Percentiles rank a stretch among this genome's conserved stretches.
Conservation (phyloP, 2,113 vertebrate genomes). For the Bolborhynchus lineola region DNA sequence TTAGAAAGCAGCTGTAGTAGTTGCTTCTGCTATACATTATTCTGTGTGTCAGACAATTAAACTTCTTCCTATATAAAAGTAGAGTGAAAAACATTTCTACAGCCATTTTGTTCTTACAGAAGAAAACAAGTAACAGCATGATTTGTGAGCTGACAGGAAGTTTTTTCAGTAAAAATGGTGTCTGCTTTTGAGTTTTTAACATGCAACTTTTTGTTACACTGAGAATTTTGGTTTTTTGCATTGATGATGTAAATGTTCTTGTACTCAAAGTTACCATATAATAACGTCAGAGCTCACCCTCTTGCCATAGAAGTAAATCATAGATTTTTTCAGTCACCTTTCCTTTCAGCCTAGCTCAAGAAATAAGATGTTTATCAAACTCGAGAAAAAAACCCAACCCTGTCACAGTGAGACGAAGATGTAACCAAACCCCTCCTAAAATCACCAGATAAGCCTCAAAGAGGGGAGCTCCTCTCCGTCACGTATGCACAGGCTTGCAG, state of each 20-base stretch:
- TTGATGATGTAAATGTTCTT: not conserved
- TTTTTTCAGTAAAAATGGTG: not conserved
- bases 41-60: not conserved
- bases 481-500: not conserved
- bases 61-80: not conserved
- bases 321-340: not conserved
- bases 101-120: not conserved
- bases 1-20: not conserved
- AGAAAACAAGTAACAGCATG: not conserved
- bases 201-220: not conserved
- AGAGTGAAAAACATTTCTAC: not conserved
- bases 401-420: not conserved
- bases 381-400: not conserved
- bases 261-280: rapidly evolving
- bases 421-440: not conserved
- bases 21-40: not conserved
- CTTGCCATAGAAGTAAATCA: not conserved
- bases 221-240: not conserved
- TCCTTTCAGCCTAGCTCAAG: not conserved
- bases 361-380: not conserved
- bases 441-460: not conserved
- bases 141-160: not conserved
- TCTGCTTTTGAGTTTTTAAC: not conserved
- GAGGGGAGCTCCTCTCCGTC: not conserved
- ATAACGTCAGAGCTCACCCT: not conserved